Conservation (phyloP, 2,113 vertebrate genomes). For the Epinephelus moara region DNA sequence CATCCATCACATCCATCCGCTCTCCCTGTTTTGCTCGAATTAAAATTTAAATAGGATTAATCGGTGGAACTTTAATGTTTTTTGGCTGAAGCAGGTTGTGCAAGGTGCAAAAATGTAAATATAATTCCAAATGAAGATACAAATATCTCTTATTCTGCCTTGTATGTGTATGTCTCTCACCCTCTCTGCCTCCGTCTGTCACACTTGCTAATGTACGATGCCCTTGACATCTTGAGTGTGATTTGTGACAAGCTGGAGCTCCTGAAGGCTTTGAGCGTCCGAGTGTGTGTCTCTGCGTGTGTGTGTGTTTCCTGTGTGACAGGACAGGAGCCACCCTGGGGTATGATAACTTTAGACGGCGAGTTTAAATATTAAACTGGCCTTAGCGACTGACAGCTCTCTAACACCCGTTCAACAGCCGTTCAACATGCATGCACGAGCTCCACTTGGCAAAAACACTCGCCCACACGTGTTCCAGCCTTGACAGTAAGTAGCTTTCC, state of each 20-base stretch:
- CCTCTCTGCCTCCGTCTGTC: conserved; percentile 67
- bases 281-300: conserved; percentile 20
- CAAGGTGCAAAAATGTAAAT: conserved; percentile 48
- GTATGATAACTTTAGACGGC: conserved; percentile 72
- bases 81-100: conserved; percentile 41
- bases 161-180: conserved; percentile 36
- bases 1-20: conserved; percentile 51
- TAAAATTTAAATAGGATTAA: conserved; percentile 71
- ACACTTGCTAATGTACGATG: conserved; percentile 72
- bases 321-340: conserved; percentile 72
- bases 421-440: conserved; percentile 60
- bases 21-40: conserved; percentile 42
- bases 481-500: conserved; percentile 82
- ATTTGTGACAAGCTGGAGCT: conserved; percentile 78
- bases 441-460: conserved; percentile 67
- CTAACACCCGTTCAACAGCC: conserved; percentile 66
- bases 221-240: conserved; percentile 81
- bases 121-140: neutral
- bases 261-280: conserved; percentile 68
- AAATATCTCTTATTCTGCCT: conserved; percentile 33
- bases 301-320: conserved; percentile 53
- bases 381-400: conserved; percentile 76
- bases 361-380: conserved; percentile 83
- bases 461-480: conserved; percentile 77
- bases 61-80: conserved; percentile 41